Percentiles rank a stretch among this genome's conserved stretches.
These are phyloP conservation scores for Cephalopterus ornatus DNA, from an alignment of 2,113 vertebrate genomes.

Conservation along the genomic window DNA sequence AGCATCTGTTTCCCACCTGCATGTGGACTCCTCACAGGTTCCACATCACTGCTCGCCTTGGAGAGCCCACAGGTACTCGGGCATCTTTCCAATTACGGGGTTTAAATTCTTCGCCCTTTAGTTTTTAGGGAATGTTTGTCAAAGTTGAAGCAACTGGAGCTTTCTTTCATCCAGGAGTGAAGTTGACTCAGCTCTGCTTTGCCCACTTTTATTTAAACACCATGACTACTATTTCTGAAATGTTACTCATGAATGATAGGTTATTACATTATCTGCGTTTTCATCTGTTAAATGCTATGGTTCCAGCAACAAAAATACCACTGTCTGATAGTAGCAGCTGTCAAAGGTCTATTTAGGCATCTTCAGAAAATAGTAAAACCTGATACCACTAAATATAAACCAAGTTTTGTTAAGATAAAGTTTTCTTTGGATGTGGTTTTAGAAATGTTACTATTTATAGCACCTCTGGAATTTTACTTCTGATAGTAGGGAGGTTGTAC, in stretches of 20 bases:
- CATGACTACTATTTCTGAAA: constrained; percentile 22
- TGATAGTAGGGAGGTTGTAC: background rate
- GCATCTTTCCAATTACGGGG: background rate
- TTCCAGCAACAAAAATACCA: constrained; percentile 28
- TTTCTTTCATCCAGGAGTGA: background rate
- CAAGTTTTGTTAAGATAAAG: background rate
- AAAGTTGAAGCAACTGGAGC: background rate
- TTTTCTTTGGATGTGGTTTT: background rate
- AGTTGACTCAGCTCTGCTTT: background rate
- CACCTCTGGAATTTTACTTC: background rate
- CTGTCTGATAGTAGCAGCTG: constrained; percentile 17
- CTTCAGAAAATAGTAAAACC: constrained; percentile 2
- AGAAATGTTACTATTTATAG: background rate
- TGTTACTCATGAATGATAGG: background rate
- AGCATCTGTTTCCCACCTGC: rapidly evolving
- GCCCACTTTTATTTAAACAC: constrained; percentile 35
- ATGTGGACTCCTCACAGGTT: rapidly evolving
- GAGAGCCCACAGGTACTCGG: background rate
- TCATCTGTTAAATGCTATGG: constrained; percentile 15
- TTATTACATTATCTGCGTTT: constrained; percentile 30
- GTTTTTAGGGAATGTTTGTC: background rate
- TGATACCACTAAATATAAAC: background rate
- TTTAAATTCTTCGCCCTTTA: background rate
- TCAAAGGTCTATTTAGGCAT: constrained; percentile 17
- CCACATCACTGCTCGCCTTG: background rate